A percentile compares a stretch with the other conserved stretches of the same genome.
Conservation (phyloP, 2,797 vertebrate genomes). For the Sarcoramphus papa region DNA sequence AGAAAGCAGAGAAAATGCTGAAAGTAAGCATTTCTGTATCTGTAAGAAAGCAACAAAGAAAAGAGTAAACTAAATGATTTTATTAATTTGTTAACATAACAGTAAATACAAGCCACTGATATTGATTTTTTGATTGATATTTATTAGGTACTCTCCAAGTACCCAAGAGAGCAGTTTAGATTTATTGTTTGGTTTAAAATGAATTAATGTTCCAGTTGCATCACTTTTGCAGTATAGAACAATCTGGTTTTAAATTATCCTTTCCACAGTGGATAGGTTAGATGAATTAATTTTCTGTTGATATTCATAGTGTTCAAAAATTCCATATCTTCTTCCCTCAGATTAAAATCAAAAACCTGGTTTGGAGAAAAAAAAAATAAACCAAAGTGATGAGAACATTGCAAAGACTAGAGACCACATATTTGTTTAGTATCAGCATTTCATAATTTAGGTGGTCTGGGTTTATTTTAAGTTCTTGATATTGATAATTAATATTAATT, state of each 20-base stretch:
- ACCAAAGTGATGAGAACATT: background rate
- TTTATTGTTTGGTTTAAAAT: background rate
- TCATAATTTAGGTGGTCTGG: background rate
- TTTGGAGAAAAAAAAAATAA: background rate
- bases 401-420: background rate
- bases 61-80: background rate
- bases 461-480: background rate
- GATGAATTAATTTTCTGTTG: slow-evolving; percentile 32
- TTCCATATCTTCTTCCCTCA: slow-evolving; percentile 12
- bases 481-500: background rate
- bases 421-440: background rate
- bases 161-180: background rate
- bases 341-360: slow-evolving; percentile 59
- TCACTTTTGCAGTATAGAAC: background rate
- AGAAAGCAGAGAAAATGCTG: background rate
- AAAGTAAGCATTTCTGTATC: background rate
- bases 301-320: slow-evolving; percentile 6
- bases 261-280: slow-evolving; percentile 23
- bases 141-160: background rate
- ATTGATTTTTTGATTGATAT: background rate
- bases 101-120: background rate
- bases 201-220: background rate
- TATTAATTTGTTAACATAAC: background rate
- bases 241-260: background rate
- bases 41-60: background rate